phyloP scores from a whole-genome alignment of 2,888 invertebrate genomes.

The Podabrus alpinus region DNA sequence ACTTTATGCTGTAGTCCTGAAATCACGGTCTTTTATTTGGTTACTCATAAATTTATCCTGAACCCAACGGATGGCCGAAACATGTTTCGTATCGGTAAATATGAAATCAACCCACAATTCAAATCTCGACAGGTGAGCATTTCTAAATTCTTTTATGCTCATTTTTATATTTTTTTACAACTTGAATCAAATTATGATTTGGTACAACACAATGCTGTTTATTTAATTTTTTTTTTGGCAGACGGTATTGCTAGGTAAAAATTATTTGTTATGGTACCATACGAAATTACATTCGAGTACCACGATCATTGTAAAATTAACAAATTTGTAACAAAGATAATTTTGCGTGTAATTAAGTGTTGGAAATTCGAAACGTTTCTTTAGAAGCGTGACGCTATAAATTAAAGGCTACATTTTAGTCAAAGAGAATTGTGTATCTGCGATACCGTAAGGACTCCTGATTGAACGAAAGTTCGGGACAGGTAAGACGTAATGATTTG shows the following conservation, averaged over 20 bases:
- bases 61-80: slow-evolving; percentile 28
- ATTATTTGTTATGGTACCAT: background rate
- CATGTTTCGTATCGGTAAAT: slow-evolving; percentile 30
- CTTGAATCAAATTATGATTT: slow-evolving; percentile 7
- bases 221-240: background rate
- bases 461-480: slow-evolving; percentile 41
- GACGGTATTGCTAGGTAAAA: background rate
- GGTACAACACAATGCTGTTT: background rate
- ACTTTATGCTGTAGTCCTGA: slow-evolving; percentile 39
- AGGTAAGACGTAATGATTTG: slow-evolving; percentile 38
- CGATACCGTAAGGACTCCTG: slow-evolving; percentile 29
- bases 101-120: slow-evolving; percentile 29
- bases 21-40: slow-evolving; percentile 31
- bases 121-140: slow-evolving; percentile 23
- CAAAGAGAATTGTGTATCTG: slow-evolving; percentile 39
- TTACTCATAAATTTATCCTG: slow-evolving; percentile 31
- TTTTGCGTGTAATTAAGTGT: slow-evolving; percentile 56
- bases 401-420: slow-evolving; percentile 43
- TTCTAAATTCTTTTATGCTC: slow-evolving; percentile 8
- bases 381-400: slow-evolving; percentile 52
- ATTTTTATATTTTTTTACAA: slow-evolving; percentile 6
- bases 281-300: background rate
- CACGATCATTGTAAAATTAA: slow-evolving; percentile 42
- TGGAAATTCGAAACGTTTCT: slow-evolving; percentile 50
- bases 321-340: slow-evolving; percentile 52